These are phyloP conservation scores for Loripinus fragilis DNA, from an alignment of 2,888 invertebrate genomes.

Conservation along the genomic window DNA sequence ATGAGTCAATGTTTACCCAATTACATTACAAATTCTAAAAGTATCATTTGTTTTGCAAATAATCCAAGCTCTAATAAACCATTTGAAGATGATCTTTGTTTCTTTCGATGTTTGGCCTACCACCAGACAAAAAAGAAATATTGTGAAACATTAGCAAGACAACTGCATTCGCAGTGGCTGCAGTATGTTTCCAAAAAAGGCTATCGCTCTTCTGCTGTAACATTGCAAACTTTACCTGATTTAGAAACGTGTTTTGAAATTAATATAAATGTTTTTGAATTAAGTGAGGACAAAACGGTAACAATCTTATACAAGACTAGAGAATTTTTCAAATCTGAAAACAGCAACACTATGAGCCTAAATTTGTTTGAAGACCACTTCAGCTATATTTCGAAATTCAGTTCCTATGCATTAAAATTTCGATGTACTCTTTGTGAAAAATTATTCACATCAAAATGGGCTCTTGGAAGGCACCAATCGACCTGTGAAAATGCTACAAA, in stretches of 20 bases:
- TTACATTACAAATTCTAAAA: background rate
- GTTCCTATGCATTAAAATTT: background rate
- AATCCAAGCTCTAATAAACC: background rate
- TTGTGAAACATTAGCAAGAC: background rate
- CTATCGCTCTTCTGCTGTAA: background rate
- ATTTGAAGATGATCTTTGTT: constrained; percentile 35
- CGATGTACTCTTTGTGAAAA: constrained; percentile 12
- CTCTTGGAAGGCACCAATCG: background rate
- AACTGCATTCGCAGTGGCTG: background rate
- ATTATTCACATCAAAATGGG: background rate
- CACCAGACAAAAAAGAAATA: background rate
- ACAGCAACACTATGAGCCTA: constrained; percentile 21
- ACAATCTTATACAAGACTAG: constrained; percentile 18
- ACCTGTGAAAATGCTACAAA: constrained; percentile 14
- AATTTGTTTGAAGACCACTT: constrained; percentile 33
- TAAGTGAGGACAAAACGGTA: constrained; percentile 15
- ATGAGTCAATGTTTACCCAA: background rate
- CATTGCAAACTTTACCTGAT: constrained; percentile 6
- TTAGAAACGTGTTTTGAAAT: constrained; percentile 32
- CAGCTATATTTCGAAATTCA: constrained; percentile 17
- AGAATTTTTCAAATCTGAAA: background rate
- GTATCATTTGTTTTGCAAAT: constrained; percentile 16
- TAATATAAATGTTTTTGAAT: constrained; percentile 26
- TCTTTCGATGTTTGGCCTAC: constrained; percentile 28
- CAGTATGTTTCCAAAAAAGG: background rate